Percentiles rank a stretch among this genome's conserved stretches.
These are phyloP conservation scores for Cervus canadensis DNA, from an alignment of 2,113 vertebrate species.

Conservation along the genomic window DNA sequence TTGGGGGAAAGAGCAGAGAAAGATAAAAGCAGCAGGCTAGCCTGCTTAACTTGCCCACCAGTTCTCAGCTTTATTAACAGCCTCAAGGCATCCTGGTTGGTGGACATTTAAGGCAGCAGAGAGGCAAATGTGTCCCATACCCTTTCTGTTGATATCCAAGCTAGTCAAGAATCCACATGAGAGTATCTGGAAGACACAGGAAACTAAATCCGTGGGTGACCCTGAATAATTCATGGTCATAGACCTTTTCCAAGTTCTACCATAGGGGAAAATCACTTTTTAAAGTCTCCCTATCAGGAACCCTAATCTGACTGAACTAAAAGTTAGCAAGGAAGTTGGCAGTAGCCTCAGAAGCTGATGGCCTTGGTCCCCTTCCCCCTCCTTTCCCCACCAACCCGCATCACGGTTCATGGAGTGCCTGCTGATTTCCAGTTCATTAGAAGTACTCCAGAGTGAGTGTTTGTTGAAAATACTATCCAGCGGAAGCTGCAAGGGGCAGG, in stretches of 20 bases:
- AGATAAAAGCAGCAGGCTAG: not conserved
- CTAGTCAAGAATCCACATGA: not conserved
- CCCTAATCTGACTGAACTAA: not conserved
- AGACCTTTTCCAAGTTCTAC: constrained; percentile 8
- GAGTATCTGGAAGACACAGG: not conserved
- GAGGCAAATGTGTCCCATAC: not conserved
- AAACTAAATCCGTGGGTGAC: not conserved
- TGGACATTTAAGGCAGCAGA: not conserved
- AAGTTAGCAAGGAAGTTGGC: not conserved
- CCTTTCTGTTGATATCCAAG: not conserved
- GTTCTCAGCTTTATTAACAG: not conserved
- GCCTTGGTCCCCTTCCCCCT: not conserved
- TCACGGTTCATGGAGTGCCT: not conserved
- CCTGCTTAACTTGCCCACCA: not conserved
- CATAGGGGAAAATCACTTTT: not conserved
- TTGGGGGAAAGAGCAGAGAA: not conserved
- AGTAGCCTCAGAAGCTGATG: not conserved
- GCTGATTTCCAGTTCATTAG: not conserved
- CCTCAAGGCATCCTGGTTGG: not conserved
- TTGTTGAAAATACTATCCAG: not conserved
- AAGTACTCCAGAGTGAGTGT: not conserved
- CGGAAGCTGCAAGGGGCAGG: not conserved
- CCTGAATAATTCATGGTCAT: constrained; percentile 6
- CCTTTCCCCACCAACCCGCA: not conserved
- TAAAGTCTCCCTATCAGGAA: not conserved